Evolutionary conservation across 2,113 vertebrate genomes (phyloP).

Genomic region (Macrotus californicus): DNA sequence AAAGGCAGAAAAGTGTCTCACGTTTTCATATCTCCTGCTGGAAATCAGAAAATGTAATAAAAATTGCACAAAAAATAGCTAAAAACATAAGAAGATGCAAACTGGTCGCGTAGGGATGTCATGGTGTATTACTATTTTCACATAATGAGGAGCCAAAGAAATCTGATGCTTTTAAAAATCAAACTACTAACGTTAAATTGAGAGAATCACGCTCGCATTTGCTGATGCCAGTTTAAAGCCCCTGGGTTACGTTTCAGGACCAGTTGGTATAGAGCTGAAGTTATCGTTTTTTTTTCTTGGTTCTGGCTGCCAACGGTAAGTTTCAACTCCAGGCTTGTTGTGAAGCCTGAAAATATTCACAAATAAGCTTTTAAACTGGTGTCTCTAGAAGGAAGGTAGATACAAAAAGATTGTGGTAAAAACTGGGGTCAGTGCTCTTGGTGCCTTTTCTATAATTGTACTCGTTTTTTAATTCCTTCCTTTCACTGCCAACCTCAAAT

Average conservation of each 20-base stretch:
- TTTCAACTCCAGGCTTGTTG: conserved; percentile 79
- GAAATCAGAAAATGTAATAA: conserved; percentile 82
- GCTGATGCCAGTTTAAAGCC: conserved; percentile 72
- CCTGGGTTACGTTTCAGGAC: conserved; percentile 63
- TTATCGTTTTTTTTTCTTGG: conserved; percentile 59
- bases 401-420: conserved; percentile 77
- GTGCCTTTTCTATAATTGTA: conserved; percentile 88
- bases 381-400: conserved; percentile 79
- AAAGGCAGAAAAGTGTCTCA: conserved; percentile 79
- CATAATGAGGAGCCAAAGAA: conserved; percentile 86
- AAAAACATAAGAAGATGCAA: conserved; percentile 76
- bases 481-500: conserved; percentile 86
- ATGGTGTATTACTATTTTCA: conserved; percentile 83
- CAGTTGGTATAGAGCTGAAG: conserved; percentile 73
- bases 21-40: conserved; percentile 84
- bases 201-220: conserved; percentile 52
- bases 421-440: conserved; percentile 87
- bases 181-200: conserved; percentile 65
- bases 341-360: conserved; percentile 83
- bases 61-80: conserved; percentile 76
- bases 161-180: conserved; percentile 76
- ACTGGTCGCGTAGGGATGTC: conserved; percentile 82
- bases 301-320: conserved; percentile 79
- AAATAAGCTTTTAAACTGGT: conserved; percentile 83
- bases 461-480: conserved; percentile 86